Percentiles rank a stretch among this genome's conserved stretches.
Conservation (phyloP, 2,888 invertebrate genomes). For the Alentia gelatinosa region DNA sequence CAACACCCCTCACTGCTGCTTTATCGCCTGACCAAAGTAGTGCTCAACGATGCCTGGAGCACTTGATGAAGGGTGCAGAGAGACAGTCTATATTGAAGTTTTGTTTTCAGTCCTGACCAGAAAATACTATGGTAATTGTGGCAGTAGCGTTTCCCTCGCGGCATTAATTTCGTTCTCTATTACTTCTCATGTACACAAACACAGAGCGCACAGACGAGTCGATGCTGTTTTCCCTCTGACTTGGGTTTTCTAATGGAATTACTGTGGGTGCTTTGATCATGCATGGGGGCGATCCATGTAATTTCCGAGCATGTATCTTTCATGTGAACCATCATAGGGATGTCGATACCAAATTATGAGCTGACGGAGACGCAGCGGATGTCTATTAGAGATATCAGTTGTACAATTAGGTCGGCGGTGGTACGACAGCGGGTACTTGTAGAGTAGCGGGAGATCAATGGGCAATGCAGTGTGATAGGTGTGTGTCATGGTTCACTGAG, state of each 20-base stretch:
- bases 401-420: not conserved
- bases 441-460: not conserved
- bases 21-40: too few relatives aligned
- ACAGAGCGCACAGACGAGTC: not conserved
- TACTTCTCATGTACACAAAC: not conserved
- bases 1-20: too few relatives aligned
- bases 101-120: not conserved
- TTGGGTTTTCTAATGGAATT: conserved; percentile 22
- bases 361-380: not conserved
- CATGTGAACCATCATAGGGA: not conserved
- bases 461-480: not conserved
- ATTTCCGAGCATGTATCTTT: conserved; percentile 6
- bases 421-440: not conserved
- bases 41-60: not conserved
- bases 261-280: not conserved
- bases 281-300: conserved; percentile 5
- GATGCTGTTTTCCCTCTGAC: not conserved
- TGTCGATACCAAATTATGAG: not conserved
- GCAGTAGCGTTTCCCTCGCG: not conserved
- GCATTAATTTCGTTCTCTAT: not conserved
- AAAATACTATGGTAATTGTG: not conserved
- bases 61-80: not conserved
- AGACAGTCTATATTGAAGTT: not conserved
- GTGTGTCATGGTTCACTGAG: not conserved
- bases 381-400: not conserved